Evolutionary conservation across 2,797 vertebrate genomes (phyloP), one percentile per base, ranked within the genome.

Genomic region (Orientallactaga sibirica): DNA sequence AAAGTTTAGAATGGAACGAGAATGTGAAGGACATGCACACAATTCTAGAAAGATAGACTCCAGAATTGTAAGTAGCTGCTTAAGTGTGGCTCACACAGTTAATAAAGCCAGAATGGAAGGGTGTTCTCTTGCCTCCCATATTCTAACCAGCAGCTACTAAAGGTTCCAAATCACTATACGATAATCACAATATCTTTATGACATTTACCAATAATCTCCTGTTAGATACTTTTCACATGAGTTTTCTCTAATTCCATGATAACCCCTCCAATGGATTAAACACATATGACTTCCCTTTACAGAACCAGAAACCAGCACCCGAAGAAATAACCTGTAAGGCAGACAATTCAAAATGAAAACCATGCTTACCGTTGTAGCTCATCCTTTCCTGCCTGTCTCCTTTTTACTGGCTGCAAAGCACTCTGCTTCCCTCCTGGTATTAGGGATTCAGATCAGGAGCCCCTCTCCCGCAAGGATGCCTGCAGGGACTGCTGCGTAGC

Each of bases 1-100:
- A 91, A 87, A 93, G 71, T 91, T 85, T 90, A 75, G 80, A 89
- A 94, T 84, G 5, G 74, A 80, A 88, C 79, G 68, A 55, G 55
- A 48, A 84, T 68, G 55, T 73, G 89, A 80, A 91, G 52, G 29
- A 29, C 12, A 18, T 24, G 19, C 16, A 67, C 77, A 71, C 27
- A 71, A 19, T 61, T 84, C 29, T 37, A 43, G 20, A 75, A 94
- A n/a, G 8, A 52, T 71, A 2, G 19, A 86, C 22, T 61, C 52
- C 24, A 67, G 88, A 91, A 78, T 70, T 33, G 41, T 75, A 82
- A 85, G 7, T 29, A 33, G 74, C 66, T 43, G 9, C 55, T 90
- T 83, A 77, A 76, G 29, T 67, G 15, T 8, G 22, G 11, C 68
- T 92, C 84, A 67, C 76, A 77, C 62, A 93, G 82, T 85, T 81